phyloP scores from a whole-genome alignment of 1,140 invertebrate genomes.

The Scaptodrosophila lebanonensis region DNA sequence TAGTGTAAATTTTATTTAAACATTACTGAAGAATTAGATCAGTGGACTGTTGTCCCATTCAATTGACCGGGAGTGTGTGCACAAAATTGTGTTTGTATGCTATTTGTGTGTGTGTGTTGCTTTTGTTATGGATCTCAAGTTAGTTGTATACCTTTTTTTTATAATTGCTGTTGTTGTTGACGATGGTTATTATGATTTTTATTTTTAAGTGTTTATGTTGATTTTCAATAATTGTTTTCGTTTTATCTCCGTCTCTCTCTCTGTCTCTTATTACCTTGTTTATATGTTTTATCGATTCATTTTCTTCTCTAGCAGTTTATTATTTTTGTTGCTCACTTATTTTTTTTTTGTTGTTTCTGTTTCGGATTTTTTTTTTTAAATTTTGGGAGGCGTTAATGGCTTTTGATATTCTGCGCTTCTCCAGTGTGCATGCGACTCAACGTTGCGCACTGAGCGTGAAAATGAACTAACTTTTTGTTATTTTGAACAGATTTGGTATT shows the following conservation, averaged over 20 bases:
- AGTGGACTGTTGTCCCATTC: too few relatives aligned
- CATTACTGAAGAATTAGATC: too few relatives aligned
- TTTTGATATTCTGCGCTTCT: too few relatives aligned
- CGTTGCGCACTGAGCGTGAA: constrained; percentile 59
- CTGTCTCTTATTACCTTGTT: constrained; percentile 17
- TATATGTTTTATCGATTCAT: background rate
- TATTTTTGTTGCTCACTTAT: constrained; percentile 1
- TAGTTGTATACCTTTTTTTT: too few relatives aligned
- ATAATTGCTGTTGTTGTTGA: background rate
- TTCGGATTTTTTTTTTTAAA: background rate
- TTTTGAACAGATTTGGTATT: constrained; percentile 18
- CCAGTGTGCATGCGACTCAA: constrained; percentile 64
- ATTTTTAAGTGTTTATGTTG: constrained; percentile 13
- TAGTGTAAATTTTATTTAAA: too few relatives aligned
- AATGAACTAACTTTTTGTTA: constrained; percentile 55
- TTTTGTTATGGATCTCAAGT: too few relatives aligned
- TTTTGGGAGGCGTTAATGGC: constrained; percentile 24
- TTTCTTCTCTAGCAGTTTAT: background rate
- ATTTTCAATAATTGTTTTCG: constrained; percentile 4
- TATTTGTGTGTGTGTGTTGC: too few relatives aligned
- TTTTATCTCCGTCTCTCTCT: background rate
- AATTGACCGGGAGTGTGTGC: too few relatives aligned
- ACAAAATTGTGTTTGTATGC: too few relatives aligned
- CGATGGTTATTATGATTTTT: constrained; percentile 12
- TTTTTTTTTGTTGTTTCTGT: constrained; percentile 1